These are phyloP conservation scores for Mandrillus leucophaeus DNA, from an alignment of 2,113 vertebrate species.

Conservation along the genomic window DNA sequence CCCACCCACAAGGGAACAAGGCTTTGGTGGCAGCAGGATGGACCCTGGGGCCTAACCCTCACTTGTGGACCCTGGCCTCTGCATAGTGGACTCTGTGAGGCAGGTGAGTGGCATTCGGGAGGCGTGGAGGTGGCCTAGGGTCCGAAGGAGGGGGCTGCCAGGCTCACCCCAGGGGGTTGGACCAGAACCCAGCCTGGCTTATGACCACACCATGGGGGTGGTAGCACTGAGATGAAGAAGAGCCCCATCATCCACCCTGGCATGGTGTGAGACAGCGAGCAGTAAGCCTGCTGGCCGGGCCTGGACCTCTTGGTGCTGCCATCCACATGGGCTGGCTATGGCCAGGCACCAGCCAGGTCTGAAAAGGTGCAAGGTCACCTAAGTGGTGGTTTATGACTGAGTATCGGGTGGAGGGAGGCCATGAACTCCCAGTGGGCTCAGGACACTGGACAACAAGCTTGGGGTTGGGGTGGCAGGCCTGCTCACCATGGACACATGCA, in stretches of 20 bases:
- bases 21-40: not conserved
- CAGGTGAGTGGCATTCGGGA: rapidly evolving
- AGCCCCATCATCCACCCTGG: not conserved
- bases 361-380: not conserved
- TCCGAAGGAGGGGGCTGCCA: not conserved
- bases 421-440: not conserved
- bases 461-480: not conserved
- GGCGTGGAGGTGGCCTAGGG: not conserved
- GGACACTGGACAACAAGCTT: not conserved
- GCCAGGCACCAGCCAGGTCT: not conserved
- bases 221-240: not conserved
- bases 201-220: not conserved
- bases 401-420: not conserved
- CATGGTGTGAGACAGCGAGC: not conserved
- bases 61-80: too few relatives aligned
- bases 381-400: not conserved
- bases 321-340: not conserved
- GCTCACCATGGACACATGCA: rapidly evolving
- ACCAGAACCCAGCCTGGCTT: too few relatives aligned
- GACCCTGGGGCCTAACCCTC: not conserved
- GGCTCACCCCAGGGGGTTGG: not conserved
- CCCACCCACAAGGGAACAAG: not conserved
- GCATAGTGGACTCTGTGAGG: not conserved
- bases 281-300: rapidly evolving
- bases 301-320: not conserved